Evolutionary conservation across 2,888 invertebrate genomes (phyloP), one percentile per base, ranked within the genome.

Genomic region (Amaurobius ferox): DNA sequence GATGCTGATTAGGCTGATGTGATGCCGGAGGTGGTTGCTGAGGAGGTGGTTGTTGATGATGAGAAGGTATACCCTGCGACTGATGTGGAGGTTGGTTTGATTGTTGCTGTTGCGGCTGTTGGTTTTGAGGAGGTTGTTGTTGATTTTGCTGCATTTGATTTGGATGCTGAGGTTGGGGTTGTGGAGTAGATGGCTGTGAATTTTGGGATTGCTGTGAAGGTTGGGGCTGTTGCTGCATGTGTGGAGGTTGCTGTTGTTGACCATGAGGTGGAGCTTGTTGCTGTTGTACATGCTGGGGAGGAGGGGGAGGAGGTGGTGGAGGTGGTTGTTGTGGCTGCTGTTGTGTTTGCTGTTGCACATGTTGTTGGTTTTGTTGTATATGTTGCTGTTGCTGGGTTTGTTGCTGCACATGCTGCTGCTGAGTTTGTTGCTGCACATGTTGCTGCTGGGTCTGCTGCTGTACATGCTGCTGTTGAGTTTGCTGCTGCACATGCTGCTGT

Each of bases 11-110:
- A 86, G 35, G 76, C 48, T 83, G 81, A 5, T 76, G 74, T 13
- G 67, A 81, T n/a, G 40, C 83, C 16, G 48, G 76, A 66, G 66
- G 77, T 5, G 30, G 87, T 39, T 78, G 81, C 44, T 77, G 88
- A 3, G 74, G 79, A 5, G 40, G 86, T 13, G 39, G 76, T 16
- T 19, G 77, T 28, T 70, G 70, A 23, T 70, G 83, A 26, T 39
- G 70, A 35, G 40, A 19, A 6, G 70, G 44, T 26, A 35, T 30
- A 9, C 29, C 35, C 28, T 70, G 70, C 5, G 28, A 16, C 28
- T 39, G 44, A 3, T 68, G 78, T 11, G 67, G 73, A 9, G 74
- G 81, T 29, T 67, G 74, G 16, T 40, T 61, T 13, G 73, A 29
- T 19, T 72, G 79, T 13, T 28, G 66, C 7, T 9, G 73, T 23